Conservation (phyloP, 2,113 vertebrate genomes). For the Aegypius monachus region DNA sequence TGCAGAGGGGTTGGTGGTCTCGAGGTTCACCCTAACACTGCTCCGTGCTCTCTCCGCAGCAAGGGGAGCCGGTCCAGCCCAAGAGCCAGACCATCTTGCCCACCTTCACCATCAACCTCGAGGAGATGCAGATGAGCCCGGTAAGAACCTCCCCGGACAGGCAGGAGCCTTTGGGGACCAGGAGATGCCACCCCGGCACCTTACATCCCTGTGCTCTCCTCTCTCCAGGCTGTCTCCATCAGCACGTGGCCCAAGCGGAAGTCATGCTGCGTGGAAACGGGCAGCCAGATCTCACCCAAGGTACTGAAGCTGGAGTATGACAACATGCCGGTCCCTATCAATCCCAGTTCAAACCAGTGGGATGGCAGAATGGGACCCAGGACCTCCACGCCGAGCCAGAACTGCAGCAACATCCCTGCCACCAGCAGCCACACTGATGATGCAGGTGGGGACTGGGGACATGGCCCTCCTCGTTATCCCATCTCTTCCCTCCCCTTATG, state of each 20-base stretch:
- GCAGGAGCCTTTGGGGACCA: neutral
- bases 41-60: neutral
- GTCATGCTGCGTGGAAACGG: neutral
- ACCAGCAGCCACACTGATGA: neutral
- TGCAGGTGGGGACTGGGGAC: neutral
- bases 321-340: accelerated
- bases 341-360: neutral
- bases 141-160: neutral
- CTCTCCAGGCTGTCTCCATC: neutral
- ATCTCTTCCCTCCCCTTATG: accelerated
- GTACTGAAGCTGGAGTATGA: conserved; percentile 47
- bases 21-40: neutral
- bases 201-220: neutral
- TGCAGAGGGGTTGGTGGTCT: neutral
- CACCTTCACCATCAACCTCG: neutral
- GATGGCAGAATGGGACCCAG: neutral
- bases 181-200: neutral
- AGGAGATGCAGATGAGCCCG: neutral
- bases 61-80: neutral
- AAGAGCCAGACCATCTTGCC: neutral
- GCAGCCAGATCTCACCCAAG: conserved; percentile 28
- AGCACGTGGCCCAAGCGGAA: neutral
- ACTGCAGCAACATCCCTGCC: neutral
- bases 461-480: accelerated
- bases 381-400: neutral